Conservation (phyloP, 1,140 invertebrate species). For the Anastatus disparis region DNA sequence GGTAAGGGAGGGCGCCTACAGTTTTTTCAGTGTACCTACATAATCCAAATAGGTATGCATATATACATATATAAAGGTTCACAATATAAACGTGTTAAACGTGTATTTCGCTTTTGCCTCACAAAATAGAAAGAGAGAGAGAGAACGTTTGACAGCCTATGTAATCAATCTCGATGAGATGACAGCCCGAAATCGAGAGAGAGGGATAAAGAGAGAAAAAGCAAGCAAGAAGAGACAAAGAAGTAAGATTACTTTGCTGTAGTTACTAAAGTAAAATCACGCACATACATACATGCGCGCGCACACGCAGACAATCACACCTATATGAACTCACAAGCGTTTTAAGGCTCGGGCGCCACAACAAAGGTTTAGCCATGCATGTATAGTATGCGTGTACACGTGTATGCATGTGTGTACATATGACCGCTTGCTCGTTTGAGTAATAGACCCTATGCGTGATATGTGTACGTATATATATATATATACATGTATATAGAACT, state of each 20-base stretch:
- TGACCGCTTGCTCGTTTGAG: background rate
- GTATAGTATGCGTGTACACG: background rate
- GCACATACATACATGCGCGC: conserved; percentile 7
- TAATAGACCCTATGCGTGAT: too few relatives aligned
- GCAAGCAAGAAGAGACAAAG: conserved; percentile 37
- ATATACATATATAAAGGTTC: background rate
- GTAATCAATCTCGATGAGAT: conserved; percentile 51
- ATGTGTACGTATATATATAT: too few relatives aligned
- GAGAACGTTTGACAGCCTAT: background rate
- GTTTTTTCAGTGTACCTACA: too few relatives aligned
- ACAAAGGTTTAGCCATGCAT: background rate
- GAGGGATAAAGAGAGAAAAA: too few relatives aligned
- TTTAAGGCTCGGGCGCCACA: background rate
- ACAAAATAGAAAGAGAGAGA: background rate
- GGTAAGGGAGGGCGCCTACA: too few relatives aligned
- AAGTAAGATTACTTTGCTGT: conserved; percentile 25
- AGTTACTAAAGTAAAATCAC: conserved; percentile 2
- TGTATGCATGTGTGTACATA: background rate
- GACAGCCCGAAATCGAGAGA: conserved; percentile 45
- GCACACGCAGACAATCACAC: background rate
- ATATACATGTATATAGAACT: too few relatives aligned
- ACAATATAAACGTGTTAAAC: background rate
- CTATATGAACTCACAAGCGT: too few relatives aligned
- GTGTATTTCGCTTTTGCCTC: background rate
- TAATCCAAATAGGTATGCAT: too few relatives aligned